phyloP scores from a whole-genome alignment of 2,888 invertebrate species.

The Torymus texanus region DNA sequence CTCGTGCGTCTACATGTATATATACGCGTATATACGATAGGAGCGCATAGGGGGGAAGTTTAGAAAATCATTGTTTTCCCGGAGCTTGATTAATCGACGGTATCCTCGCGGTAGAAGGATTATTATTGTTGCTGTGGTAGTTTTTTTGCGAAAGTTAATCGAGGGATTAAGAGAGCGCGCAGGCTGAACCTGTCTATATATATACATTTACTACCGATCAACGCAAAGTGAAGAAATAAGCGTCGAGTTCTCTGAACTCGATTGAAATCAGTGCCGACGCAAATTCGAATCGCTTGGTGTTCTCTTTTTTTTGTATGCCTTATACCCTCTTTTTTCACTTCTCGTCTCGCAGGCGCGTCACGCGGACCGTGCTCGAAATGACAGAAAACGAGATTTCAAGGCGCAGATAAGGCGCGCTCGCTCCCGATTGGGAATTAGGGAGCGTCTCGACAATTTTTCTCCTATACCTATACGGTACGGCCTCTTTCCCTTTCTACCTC shows the following conservation, averaged over 20 bases:
- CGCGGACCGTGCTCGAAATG: slow-evolving; percentile 29
- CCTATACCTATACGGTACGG: too few relatives aligned
- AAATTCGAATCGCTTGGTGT: neutral
- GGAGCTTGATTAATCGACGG: too few relatives aligned
- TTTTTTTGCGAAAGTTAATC: too few relatives aligned
- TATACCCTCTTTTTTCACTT: slow-evolving; percentile 17
- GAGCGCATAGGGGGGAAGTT: too few relatives aligned
- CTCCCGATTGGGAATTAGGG: slow-evolving; percentile 26
- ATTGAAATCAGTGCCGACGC: slow-evolving; percentile 28
- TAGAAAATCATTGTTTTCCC: too few relatives aligned
- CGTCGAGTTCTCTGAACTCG: slow-evolving; percentile 20
- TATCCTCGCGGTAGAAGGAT: too few relatives aligned
- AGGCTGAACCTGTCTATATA: too few relatives aligned
- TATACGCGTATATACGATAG: too few relatives aligned
- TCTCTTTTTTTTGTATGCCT: neutral
- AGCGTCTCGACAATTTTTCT: slow-evolving; percentile 18
- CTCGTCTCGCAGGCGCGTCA: neutral
- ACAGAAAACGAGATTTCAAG: slow-evolving; percentile 53
- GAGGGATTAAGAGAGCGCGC: too few relatives aligned
- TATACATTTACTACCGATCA: neutral
- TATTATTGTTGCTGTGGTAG: too few relatives aligned
- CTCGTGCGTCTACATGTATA: too few relatives aligned
- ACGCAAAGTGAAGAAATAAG: neutral
- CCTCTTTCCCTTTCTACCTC: too few relatives aligned
- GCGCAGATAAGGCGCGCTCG: slow-evolving; percentile 17